phyloP scores from a whole-genome alignment of 2,797 vertebrate genomes.

The Ctenochaetus hawaiiensis region DNA sequence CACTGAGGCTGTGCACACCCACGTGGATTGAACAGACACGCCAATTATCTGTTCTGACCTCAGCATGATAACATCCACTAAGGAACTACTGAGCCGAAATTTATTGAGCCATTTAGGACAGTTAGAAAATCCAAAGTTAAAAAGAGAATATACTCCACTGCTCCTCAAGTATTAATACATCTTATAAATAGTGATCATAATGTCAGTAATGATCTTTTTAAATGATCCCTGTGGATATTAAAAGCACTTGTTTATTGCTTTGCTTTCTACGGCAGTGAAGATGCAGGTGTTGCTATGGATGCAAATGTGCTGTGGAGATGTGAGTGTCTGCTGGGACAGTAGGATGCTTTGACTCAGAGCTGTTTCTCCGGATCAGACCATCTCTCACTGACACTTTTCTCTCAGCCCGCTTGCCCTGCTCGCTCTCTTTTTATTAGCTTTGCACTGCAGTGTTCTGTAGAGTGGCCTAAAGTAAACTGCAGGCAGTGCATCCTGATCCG shows the following conservation, averaged over 20 bases:
- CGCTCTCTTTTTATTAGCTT: not conserved
- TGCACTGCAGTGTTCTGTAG: not conserved
- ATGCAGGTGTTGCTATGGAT: slow-evolving; percentile 35
- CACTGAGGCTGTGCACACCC: not conserved
- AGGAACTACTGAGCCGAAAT: not conserved
- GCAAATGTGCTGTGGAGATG: slow-evolving; percentile 17
- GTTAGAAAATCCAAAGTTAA: not conserved
- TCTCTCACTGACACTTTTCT: not conserved
- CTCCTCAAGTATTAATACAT: not conserved
- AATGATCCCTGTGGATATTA: not conserved
- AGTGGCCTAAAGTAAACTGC: not conserved
- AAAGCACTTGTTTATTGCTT: not conserved
- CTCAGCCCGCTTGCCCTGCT: not conserved
- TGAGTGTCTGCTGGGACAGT: slow-evolving; percentile 15
- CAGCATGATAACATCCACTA: not conserved
- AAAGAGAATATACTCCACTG: not conserved
- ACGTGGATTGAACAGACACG: not conserved
- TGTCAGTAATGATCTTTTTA: not conserved
- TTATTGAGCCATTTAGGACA: slow-evolving; percentile 3
- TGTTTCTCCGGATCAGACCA: slow-evolving; percentile 12
- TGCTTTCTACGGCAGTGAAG: slow-evolving; percentile 20
- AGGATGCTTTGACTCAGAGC: slow-evolving; percentile 15
- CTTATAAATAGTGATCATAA: not conserved
- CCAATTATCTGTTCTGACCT: slow-evolving; percentile 15
- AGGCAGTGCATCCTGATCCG: not conserved